Evolutionary conservation across 2,888 invertebrate genomes (phyloP), one percentile per base, ranked within the genome.

Genomic region (Netelia melanura): DNA sequence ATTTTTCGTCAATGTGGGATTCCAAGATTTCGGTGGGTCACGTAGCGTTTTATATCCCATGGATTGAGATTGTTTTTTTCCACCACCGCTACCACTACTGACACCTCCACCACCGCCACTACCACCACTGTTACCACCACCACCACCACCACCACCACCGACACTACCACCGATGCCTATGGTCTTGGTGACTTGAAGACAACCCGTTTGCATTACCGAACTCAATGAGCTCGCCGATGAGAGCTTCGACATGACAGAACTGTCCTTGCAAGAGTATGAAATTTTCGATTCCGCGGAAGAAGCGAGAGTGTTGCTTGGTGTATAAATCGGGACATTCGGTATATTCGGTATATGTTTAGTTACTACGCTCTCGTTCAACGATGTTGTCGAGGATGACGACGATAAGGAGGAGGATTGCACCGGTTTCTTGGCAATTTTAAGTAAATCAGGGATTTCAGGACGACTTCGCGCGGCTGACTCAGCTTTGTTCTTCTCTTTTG

Each of bases 11-110:
- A 95, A 93, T 62, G 95, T 95, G 2, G 95, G 95, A 90, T 96
- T 96, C 96, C 96, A 96, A 17, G 95, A 94, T 89, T 95, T 95
- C 0, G 96, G 95, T 0, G 96, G 95, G 88, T 95, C 95, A 23
- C 95, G 94, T 10, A 95, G 91, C 0, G 96, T 96, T 88, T 95
- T 96, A 88, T 96, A 96, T 0, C 95, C 95, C 8, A 94, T 92
- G 1, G 89, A 89, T 30, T 92, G 92, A 38, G 86, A 86, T 14
- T 84, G 84, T 43, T 86, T 87, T 23, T 86, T 84, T 79, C 58
- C 84, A 81, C 14, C 77, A 30, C 78, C 62, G 3, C 75, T 14
- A 48, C 48, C 48, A 48, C 11, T 38, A 38, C 38, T 38, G 38
- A 6, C 38, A 6, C 38, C 38, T 75, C 58, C 84, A 81, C 14